Percentiles rank a stretch among this genome's conserved stretches.
Conservation (phyloP, 2,113 vertebrate genomes). For the Anoplopoma fimbria region DNA sequence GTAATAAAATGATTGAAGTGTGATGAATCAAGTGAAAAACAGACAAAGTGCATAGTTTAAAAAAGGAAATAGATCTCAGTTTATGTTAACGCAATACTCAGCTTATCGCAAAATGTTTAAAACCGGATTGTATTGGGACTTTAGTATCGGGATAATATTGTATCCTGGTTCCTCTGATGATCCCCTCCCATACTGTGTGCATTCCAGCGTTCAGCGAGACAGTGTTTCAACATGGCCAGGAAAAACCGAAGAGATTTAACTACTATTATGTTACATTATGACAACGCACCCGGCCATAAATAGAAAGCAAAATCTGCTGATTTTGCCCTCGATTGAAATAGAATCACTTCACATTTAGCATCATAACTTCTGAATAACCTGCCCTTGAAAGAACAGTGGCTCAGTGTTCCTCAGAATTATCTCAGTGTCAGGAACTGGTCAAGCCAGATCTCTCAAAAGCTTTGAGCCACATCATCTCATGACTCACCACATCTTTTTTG, state of each 20-base stretch:
- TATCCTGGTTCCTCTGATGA: no score
- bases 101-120: no score
- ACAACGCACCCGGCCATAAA: neutral
- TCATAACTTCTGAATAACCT: neutral
- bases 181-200: no score
- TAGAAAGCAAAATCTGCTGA: neutral
- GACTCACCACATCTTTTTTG: constrained; percentile 52
- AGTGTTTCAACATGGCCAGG: neutral
- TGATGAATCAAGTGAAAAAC: no score
- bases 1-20: no score
- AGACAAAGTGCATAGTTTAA: no score
- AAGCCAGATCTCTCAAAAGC: constrained; percentile 55
- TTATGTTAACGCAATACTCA: neutral
- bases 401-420: constrained; percentile 35
- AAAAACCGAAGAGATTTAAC: neutral
- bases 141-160: no score
- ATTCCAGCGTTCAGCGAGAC: neutral
- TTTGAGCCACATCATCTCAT: constrained; percentile 56
- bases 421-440: constrained; percentile 54
- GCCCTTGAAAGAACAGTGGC: constrained; percentile 46
- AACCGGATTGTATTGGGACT: no score
- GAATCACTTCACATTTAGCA: constrained; percentile 9
- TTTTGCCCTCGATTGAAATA: neutral
- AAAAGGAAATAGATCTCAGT: neutral
- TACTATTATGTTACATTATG: neutral